Evolutionary conservation across 2,888 invertebrate species (phyloP), one percentile per base, ranked within the genome.

Genomic region (Oscheius onirici): DNA sequence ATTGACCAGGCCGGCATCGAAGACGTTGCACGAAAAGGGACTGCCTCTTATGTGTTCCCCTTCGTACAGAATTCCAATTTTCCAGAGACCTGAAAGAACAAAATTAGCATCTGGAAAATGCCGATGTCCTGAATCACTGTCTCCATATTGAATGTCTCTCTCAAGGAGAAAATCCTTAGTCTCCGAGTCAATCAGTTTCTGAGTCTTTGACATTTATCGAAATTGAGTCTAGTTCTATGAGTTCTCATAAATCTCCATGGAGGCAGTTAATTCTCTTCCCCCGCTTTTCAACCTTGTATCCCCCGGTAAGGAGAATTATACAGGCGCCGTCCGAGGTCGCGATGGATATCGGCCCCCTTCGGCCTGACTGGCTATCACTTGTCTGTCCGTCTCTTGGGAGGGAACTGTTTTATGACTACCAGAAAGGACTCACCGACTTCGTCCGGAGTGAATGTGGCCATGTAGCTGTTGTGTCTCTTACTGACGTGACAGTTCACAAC

Each of bases 401-500:
- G 24, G 17, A n/a, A 17, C 3, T 13, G 13, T 17, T 46, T 46
- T 15, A 46, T n/a, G 46, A 17, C 15, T 46, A n/a, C 15, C 15
- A 46, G n/a, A 51, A 6, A 24, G 11, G 6, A 57, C 89, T 78
- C 77, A 90, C 97, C 97, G 46, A 95, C 93, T 90, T 97, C 97
- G 84, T 95, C 94, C 0, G 97, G 97, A 87, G 95, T 94, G 89
- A 97, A 97, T 84, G 94, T 95, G 79, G 97, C 95, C 81, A 94
- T 94, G 88, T 95, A 95, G 67, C 94, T 93, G 69, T 94, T 94
- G 55, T 93, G 92, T 34, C 82, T 84, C 68, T 89, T 89, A 5
- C 84, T 82, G 3, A 90, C 92, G 0, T 94, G 93, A 88, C 94
- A 93, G 74, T 92, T 91, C 69, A 93, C 91, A 0, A 93, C 91